Percentiles rank a stretch among this genome's conserved stretches.
Conservation (phyloP, 2,113 vertebrate genomes). For the Castor canadensis region DNA sequence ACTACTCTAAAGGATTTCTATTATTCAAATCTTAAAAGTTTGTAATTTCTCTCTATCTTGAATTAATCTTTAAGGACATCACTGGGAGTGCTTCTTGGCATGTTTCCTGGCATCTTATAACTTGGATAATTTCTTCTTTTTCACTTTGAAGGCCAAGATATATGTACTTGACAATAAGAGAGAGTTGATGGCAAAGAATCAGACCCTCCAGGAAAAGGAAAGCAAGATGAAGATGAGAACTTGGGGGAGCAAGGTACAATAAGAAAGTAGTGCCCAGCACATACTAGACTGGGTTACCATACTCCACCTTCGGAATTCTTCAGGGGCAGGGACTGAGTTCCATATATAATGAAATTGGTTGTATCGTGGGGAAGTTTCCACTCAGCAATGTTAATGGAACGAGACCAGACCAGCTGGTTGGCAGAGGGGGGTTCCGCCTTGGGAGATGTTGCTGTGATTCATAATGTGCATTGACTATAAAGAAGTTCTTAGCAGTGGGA, state of each 20-base stretch:
- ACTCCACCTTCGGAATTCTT: background rate
- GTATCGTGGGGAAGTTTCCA: conserved; percentile 31
- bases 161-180: background rate
- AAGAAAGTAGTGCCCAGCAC: background rate
- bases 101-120: background rate
- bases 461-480: background rate
- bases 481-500: background rate
- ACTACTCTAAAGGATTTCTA: background rate
- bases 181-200: background rate
- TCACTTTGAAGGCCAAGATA: background rate
- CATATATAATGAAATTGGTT: background rate
- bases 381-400: conserved; percentile 46
- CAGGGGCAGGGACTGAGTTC: background rate
- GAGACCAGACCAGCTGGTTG: conserved; percentile 59
- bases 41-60: background rate
- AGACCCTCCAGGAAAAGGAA: background rate
- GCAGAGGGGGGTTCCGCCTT: conserved; percentile 4
- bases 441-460: conserved; percentile 50
- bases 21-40: background rate
- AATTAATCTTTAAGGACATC: background rate
- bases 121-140: background rate
- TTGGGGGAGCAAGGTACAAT: background rate
- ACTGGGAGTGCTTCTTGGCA: background rate
- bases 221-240: background rate
- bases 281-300: background rate